phyloP scores from a whole-genome alignment of 2,888 invertebrate species.

The Plagodis dolabraria region DNA sequence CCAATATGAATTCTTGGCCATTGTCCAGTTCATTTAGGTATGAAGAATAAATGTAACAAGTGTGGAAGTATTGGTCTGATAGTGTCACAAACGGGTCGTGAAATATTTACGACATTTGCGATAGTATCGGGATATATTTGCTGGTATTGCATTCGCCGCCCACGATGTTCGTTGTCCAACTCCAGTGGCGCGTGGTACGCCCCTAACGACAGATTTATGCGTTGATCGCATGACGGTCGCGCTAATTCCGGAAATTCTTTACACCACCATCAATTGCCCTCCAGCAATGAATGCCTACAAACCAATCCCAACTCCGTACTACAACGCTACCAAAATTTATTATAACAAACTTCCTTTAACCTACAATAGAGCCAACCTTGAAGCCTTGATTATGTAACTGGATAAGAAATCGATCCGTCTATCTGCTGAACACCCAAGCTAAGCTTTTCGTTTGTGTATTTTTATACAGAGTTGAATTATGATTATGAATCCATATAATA shows the following conservation, averaged over 20 bases:
- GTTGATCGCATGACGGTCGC: slow-evolving; percentile 65
- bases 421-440: background rate
- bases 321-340: slow-evolving; percentile 1
- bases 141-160: slow-evolving; percentile 49
- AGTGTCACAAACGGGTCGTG: slow-evolving; percentile 31
- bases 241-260: slow-evolving; percentile 66
- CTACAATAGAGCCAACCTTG: slow-evolving; percentile 18
- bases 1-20: slow-evolving; percentile 9
- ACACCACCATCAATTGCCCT: slow-evolving; percentile 46
- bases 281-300: slow-evolving; percentile 35
- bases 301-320: slow-evolving; percentile 1
- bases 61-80: slow-evolving; percentile 14
- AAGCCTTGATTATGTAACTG: slow-evolving; percentile 26
- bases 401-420: slow-evolving; percentile 24
- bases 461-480: background rate
- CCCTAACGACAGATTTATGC: slow-evolving; percentile 71
- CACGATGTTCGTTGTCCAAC: slow-evolving; percentile 35
- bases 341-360: slow-evolving; percentile 9
- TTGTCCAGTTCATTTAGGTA: background rate
- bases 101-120: slow-evolving; percentile 51
- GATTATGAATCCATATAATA: slow-evolving; percentile 10
- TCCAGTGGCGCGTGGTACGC: slow-evolving; percentile 41
- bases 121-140: slow-evolving; percentile 43
- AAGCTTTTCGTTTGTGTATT: background rate
- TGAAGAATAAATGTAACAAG: background rate